Conservation (phyloP, 2,888 invertebrate genomes). For the Perdita meconis region DNA sequence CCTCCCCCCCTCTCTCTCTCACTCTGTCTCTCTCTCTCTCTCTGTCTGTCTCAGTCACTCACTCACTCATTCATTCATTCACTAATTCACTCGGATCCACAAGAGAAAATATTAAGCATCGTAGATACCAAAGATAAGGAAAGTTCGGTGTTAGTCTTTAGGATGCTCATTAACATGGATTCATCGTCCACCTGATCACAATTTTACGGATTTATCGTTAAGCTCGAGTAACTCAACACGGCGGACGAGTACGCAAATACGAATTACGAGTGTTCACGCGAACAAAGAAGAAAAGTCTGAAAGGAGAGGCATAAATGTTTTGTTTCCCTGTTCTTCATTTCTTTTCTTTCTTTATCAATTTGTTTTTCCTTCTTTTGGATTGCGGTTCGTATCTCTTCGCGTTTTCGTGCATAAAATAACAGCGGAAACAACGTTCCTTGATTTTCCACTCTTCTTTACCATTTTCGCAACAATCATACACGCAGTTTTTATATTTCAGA, state of each 20-base stretch:
- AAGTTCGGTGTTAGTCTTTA: slow-evolving; percentile 75
- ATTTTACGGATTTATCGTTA: slow-evolving; percentile 55
- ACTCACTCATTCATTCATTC: neutral
- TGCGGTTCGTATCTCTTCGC: slow-evolving; percentile 13
- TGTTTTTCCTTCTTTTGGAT: neutral
- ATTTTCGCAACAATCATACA: neutral
- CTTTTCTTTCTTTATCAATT: neutral
- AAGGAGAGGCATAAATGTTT: slow-evolving; percentile 6
- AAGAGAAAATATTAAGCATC: slow-evolving; percentile 57
- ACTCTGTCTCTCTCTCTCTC: slow-evolving; percentile 1
- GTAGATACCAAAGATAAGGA: slow-evolving; percentile 76
- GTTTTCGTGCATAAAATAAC: slow-evolving; percentile 6
- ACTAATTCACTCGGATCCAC: slow-evolving; percentile 35
- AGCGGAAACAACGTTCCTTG: slow-evolving; percentile 4
- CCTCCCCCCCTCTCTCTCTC: slow-evolving; percentile 2
- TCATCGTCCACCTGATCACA: slow-evolving; percentile 63
- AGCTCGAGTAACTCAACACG: slow-evolving; percentile 25
- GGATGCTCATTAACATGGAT: slow-evolving; percentile 63
- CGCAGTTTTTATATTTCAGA: neutral
- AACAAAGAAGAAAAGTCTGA: neutral
- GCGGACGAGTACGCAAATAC: neutral
- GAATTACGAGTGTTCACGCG: slow-evolving; percentile 9
- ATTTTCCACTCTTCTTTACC: neutral
- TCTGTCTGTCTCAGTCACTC: neutral
- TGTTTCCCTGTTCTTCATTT: too few species aligned